Base-by-base conservation (phyloP, 1,140 invertebrate genomes). In the Myzus persicae region DNA sequence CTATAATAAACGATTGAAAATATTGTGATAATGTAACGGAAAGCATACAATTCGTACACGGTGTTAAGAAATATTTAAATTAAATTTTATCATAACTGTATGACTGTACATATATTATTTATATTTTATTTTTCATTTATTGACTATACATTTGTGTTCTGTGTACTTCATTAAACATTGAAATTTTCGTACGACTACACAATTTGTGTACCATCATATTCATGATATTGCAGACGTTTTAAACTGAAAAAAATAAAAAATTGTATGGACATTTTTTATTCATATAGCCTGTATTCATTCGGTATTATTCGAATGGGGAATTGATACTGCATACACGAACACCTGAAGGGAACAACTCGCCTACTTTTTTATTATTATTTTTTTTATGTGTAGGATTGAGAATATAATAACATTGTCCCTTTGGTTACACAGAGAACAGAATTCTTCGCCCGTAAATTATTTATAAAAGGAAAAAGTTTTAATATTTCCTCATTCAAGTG, bases 371-470 rank as follows among this genome's bases (percentile, higher is more conserved):
- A n/a, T 87, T 87, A 46, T 18, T 87, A n/a, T 51, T 90, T 36
- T 51, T 89, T 59, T 90, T 90, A 59, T 40, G 89, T 26, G 36
- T 7, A 59, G 51, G 51, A 90, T 90, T 59, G 89, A 90, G 38
- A 90, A 90, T 59, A 90, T 90, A 54, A 90, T 90, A 90, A 59
- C 51, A 59, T 59, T 59, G 89, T 90, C 89, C 48, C 38, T 54
- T 59, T 26, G 51, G 89, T 90, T 59, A 42, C 38, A 31, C 51
- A 38, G 14, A 14, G 1, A 90, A 59, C 48, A 26, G 89, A 59
- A 90, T 90, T 90, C 51, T 59, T 90, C 51, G 89, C 51, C 89
- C 89, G 89, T 90, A 90, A 90, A 90, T 90, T 90, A 90, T 90
- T 90, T 90, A 90, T 54, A 90, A 59, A 59, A 90, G 38, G 51